phyloP scores from a whole-genome alignment of 2,797 vertebrate species.

The Gorsachius magnificus region DNA sequence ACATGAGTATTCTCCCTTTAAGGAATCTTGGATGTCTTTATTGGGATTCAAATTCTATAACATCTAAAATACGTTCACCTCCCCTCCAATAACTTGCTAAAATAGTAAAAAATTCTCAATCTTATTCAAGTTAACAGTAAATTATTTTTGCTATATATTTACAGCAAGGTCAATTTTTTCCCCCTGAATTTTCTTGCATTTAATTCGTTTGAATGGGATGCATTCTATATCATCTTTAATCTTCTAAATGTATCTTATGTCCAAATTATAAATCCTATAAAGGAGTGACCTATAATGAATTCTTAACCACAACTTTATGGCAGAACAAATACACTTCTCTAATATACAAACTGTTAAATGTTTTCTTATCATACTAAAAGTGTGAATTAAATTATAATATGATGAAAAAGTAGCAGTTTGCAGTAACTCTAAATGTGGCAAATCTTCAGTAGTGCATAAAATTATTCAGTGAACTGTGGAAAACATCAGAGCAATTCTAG shows the following conservation, averaged over 20 bases:
- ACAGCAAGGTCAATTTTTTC: conserved; percentile 18
- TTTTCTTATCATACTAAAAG: conserved; percentile 71
- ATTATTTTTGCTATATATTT: conserved; percentile 20
- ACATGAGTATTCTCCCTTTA: neutral
- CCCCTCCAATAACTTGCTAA: neutral
- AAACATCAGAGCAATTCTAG: conserved; percentile 73
- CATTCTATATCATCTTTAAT: conserved; percentile 39
- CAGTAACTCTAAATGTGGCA: conserved; percentile 74
- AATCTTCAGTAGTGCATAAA: conserved; percentile 74
- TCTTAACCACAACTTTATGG: conserved; percentile 37
- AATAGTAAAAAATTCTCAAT: neutral
- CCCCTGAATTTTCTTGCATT: conserved; percentile 15
- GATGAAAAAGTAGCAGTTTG: conserved; percentile 73
- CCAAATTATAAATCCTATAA: conserved; percentile 47
- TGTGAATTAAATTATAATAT: conserved; percentile 77
- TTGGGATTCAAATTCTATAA: neutral
- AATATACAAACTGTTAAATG: conserved; percentile 62
- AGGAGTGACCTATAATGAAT: conserved; percentile 50
- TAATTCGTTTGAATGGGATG: conserved; percentile 28
- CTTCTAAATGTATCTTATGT: conserved; percentile 43
- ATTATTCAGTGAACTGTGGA: conserved; percentile 77
- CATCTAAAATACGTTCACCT: neutral
- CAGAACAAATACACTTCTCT: conserved; percentile 53
- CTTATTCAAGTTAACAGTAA: neutral
- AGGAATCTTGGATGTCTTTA: neutral